Conservation (phyloP, 2,113 vertebrate genomes). For the Mormyrus iriodes region DNA sequence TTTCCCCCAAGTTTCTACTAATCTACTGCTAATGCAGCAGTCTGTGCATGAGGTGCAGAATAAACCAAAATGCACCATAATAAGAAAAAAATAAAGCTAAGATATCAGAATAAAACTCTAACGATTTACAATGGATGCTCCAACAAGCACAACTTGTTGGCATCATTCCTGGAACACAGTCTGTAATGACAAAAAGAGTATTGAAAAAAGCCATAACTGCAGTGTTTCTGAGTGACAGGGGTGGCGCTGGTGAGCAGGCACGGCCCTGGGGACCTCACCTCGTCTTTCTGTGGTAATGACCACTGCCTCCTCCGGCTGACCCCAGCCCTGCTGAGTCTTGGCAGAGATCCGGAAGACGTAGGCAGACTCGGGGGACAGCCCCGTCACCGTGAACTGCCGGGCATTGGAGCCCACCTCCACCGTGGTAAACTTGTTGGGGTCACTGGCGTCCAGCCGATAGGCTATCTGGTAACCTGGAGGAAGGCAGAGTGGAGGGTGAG, state of each 20-base stretch:
- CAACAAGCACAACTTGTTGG: neutral
- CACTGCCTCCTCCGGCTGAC: constrained; percentile 74
- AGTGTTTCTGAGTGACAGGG: neutral
- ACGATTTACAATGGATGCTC: neutral
- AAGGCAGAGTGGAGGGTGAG: neutral
- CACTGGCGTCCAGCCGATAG: constrained; percentile 79
- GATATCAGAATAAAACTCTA: neutral
- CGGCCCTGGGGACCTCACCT: constrained; percentile 60
- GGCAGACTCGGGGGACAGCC: constrained; percentile 72
- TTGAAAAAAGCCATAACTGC: neutral
- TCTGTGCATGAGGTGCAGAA: neutral
- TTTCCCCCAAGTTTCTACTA: neutral
- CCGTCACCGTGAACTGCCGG: constrained; percentile 80
- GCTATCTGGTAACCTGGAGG: constrained; percentile 85
- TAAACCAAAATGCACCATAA: neutral
- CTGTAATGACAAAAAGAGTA: neutral
- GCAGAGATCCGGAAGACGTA: constrained; percentile 82
- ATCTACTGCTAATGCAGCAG: neutral
- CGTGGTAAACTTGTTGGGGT: constrained; percentile 78
- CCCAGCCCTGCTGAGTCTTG: constrained; percentile 91
- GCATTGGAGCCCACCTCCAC: constrained; percentile 85
- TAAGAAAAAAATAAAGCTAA: neutral
- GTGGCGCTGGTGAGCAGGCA: neutral
- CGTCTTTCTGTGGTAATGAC: constrained; percentile 89
- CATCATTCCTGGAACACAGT: neutral